A percentile compares a stretch with the other conserved stretches of the same genome.
Evolutionary conservation across 2,888 invertebrate genomes (phyloP).

Genomic region (Spialia ferax): DNA sequence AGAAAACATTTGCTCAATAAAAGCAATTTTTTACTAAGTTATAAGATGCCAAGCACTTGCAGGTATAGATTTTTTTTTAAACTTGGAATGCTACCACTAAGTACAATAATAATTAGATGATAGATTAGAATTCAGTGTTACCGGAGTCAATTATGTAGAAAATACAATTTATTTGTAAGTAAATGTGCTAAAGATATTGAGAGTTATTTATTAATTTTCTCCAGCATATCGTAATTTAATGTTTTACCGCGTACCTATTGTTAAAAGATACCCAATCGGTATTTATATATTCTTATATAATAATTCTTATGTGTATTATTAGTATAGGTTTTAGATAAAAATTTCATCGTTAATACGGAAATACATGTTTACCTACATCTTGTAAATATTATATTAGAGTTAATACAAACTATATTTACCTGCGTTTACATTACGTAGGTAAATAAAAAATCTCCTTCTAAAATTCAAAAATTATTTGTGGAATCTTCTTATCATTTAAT

Average conservation of each 20-base stretch:
- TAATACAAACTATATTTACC: too few species aligned
- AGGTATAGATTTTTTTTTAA: constrained; percentile 44
- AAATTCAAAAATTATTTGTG: background rate
- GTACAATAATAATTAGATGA: constrained; percentile 78
- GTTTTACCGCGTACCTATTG: constrained; percentile 9
- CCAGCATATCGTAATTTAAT: constrained; percentile 33
- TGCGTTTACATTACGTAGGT: background rate
- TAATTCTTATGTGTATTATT: background rate
- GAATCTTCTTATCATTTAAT: background rate
- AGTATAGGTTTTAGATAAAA: background rate
- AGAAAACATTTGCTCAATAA: constrained; percentile 71
- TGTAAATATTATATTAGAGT: too few species aligned
- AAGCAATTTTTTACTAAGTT: constrained; percentile 61
- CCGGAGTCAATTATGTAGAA: constrained; percentile 76
- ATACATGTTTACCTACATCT: background rate
- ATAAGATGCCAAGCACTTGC: constrained; percentile 36
- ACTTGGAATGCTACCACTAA: constrained; percentile 69
- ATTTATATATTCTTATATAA: background rate
- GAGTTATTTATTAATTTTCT: constrained; percentile 31
- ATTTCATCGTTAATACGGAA: background rate
- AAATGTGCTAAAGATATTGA: constrained; percentile 32
- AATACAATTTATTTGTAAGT: constrained; percentile 52
- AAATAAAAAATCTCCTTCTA: too few species aligned
- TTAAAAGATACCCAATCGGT: background rate
- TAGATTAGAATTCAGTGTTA: constrained; percentile 68